A percentile compares a stretch with the other conserved stretches of the same genome.
phyloP scores from a whole-genome alignment of 2,888 invertebrate genomes.

The Cheilosia vulpina region DNA sequence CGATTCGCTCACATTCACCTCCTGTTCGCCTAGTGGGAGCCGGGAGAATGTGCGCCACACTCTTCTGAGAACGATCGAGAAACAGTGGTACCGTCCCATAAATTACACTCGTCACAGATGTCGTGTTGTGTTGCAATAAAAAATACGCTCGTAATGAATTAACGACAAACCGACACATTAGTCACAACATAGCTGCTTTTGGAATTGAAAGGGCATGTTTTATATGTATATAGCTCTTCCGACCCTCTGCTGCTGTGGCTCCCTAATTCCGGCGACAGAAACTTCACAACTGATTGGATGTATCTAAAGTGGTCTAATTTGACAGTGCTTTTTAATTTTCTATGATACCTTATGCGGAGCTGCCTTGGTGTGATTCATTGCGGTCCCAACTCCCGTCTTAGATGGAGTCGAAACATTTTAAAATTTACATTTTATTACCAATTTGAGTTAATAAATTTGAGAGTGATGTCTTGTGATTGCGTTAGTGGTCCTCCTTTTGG shows the following conservation, averaged over 20 bases:
- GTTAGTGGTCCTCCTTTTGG: conserved; percentile 10
- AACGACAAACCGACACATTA: conserved; percentile 73
- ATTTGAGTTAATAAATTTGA: conserved; percentile 65
- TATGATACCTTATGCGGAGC: conserved; percentile 47
- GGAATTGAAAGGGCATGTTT: conserved; percentile 54
- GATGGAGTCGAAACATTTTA: conserved; percentile 21
- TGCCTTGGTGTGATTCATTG: conserved; percentile 63
- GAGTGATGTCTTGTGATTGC: conserved; percentile 51
- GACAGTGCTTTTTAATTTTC: conserved; percentile 72
- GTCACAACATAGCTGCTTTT: conserved; percentile 67
- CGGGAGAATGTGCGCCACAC: conserved; percentile 26
- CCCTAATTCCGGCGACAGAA: not conserved
- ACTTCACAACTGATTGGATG: conserved; percentile 55
- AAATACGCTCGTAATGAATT: conserved; percentile 61
- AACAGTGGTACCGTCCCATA: conserved; percentile 61
- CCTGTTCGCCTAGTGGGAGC: conserved; percentile 3
- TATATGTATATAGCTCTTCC: not conserved
- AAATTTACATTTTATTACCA: conserved; percentile 71
- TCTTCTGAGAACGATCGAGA: conserved; percentile 45
- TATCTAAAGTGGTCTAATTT: conserved; percentile 70
- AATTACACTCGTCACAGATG: conserved; percentile 69
- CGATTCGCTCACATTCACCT: not conserved
- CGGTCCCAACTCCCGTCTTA: not conserved
- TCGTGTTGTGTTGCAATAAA: conserved; percentile 62
- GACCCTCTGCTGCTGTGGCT: not conserved